Conservation (phyloP, 1,140 invertebrate genomes). For the Diorhabda sublineata region DNA sequence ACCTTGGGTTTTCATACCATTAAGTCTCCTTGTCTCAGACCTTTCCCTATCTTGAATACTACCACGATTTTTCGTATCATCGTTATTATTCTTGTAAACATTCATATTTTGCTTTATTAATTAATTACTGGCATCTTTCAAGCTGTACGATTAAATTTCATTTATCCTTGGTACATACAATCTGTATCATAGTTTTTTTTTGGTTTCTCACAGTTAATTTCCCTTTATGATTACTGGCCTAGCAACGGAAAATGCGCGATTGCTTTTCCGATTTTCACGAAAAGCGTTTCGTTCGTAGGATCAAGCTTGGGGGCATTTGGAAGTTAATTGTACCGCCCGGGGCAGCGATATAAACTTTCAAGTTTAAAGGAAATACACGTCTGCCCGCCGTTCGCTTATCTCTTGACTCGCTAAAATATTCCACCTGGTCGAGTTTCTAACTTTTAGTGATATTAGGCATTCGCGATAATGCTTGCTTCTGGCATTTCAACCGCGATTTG, state of each 20-base stretch:
- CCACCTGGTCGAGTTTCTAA: background rate
- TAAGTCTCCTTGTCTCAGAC: too few relatives aligned
- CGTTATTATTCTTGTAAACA: too few relatives aligned
- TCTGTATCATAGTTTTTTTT: background rate
- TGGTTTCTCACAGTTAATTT: background rate
- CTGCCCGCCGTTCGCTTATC: constrained; percentile 1
- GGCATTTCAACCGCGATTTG: too few relatives aligned
- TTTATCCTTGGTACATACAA: background rate
- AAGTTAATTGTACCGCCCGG: background rate
- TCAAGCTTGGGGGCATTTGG: background rate
- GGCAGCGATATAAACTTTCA: background rate
- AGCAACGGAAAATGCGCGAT: constrained; percentile 1
- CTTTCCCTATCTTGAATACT: too few relatives aligned
- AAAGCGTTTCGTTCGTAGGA: constrained; percentile 1
- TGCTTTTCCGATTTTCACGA: background rate
- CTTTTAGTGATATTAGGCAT: constrained; percentile 1
- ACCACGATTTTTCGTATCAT: too few relatives aligned
- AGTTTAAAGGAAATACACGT: constrained; percentile 2
- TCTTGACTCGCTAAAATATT: background rate
- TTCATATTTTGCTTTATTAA: too few relatives aligned
- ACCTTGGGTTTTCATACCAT: too few relatives aligned
- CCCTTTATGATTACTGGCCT: background rate
- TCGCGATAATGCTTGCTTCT: background rate
- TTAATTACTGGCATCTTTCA: background rate
- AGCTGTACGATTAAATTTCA: background rate